Percentiles rank a stretch among this genome's conserved stretches.
Conservation (phyloP, 2,888 invertebrate genomes). For the Drosophila macrothrix region DNA sequence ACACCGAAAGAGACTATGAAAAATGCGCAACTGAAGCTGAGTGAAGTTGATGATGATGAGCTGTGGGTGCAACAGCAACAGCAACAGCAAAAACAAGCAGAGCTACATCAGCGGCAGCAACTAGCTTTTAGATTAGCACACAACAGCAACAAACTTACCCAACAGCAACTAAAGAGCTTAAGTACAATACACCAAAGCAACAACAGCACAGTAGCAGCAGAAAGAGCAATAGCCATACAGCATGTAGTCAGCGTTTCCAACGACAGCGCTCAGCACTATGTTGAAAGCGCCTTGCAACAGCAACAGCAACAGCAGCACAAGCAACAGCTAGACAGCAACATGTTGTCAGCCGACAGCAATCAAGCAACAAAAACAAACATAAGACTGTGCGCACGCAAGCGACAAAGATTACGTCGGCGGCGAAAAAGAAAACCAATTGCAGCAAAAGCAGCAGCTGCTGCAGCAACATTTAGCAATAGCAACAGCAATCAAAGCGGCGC, state of each 20-base stretch:
- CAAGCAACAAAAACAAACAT: slow-evolving; percentile 74
- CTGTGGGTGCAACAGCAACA: slow-evolving; percentile 56
- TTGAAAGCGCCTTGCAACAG: slow-evolving; percentile 50
- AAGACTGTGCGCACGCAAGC: slow-evolving; percentile 83
- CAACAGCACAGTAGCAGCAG: slow-evolving; percentile 43
- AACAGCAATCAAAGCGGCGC: slow-evolving; percentile 47
- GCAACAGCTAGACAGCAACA: slow-evolving; percentile 68
- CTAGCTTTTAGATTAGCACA: slow-evolving; percentile 51
- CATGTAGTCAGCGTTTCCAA: slow-evolving; percentile 59
- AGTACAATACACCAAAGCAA: slow-evolving; percentile 70
- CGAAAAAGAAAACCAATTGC: slow-evolving; percentile 79
- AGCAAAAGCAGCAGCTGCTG: slow-evolving; percentile 46
- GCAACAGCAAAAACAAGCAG: slow-evolving; percentile 25
- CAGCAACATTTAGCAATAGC: slow-evolving; percentile 59
- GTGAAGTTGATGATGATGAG: slow-evolving; percentile 77
- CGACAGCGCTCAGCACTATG: slow-evolving; percentile 59
- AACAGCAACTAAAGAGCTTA: slow-evolving; percentile 77
- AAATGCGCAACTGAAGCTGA: slow-evolving; percentile 80
- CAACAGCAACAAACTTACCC: slow-evolving; percentile 53
- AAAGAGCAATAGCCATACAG: slow-evolving; percentile 51
- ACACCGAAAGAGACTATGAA: slow-evolving; percentile 81
- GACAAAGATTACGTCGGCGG: slow-evolving; percentile 81
- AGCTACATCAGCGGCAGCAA: slow-evolving; percentile 33
- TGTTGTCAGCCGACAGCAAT: slow-evolving; percentile 57
- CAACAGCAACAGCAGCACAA: slow-evolving; percentile 26